Conservation (phyloP, 2,888 invertebrate species). For the Pristionchus exspectatus region DNA sequence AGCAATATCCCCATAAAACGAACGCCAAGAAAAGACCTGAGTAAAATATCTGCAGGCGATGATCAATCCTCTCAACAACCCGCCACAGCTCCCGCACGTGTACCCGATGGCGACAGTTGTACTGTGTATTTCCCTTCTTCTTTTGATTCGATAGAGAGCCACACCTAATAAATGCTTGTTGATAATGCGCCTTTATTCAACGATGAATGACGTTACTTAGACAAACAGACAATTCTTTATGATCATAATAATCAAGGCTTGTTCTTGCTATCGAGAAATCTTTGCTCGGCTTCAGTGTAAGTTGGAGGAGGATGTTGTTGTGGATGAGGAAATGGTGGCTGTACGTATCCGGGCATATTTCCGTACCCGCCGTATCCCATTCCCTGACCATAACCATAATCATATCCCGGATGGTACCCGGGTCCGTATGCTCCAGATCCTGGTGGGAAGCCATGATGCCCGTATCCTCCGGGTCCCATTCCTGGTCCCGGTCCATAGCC, state of each 20-base stretch:
- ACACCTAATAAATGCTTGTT: slow-evolving; percentile 44
- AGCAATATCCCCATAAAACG: too few relatives aligned
- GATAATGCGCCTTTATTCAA: not conserved
- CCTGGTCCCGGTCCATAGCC: not conserved
- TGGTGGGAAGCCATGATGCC: not conserved
- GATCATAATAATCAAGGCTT: not conserved
- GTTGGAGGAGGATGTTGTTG: not conserved
- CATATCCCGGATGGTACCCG: not conserved
- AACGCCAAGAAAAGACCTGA: too few relatives aligned
- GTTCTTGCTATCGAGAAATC: not conserved
- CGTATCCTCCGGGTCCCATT: not conserved
- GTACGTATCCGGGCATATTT: not conserved
- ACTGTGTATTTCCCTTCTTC: not conserved
- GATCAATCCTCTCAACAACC: not conserved
- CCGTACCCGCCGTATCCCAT: not conserved
- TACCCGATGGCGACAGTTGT: slow-evolving; percentile 31
- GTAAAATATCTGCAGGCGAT: not conserved
- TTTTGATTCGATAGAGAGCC: slow-evolving; percentile 36
- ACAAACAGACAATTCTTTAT: too few relatives aligned
- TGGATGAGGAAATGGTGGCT: not conserved
- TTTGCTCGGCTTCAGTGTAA: not conserved
- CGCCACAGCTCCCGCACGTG: not conserved
- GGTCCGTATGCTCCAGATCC: not conserved
- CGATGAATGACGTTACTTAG: not conserved
- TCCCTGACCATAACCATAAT: too few relatives aligned